These are phyloP conservation scores for Megathymus violae DNA, from an alignment of 1,140 invertebrate genomes.

Conservation along the genomic window DNA sequence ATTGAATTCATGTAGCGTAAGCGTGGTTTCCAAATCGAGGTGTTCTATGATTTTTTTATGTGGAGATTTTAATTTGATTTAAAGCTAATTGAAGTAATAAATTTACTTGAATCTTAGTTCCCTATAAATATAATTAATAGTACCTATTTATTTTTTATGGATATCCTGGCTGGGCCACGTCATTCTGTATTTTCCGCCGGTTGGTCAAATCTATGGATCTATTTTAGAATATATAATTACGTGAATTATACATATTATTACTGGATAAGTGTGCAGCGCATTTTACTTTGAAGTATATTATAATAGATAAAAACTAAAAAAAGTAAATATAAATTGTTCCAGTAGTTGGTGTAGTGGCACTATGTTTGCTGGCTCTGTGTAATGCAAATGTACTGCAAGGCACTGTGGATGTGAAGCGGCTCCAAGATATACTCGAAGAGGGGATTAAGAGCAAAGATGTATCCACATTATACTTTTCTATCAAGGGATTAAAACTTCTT, in stretches of 20 bases:
- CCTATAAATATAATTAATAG: not conserved
- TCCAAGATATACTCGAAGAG: conserved; percentile 73
- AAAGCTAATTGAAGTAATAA: not conserved
- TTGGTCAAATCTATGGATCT: not conserved
- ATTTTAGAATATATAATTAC: not conserved
- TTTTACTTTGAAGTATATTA: too few relatives aligned
- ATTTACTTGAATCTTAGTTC: not conserved
- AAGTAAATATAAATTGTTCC: conserved; percentile 41
- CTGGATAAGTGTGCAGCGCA: too few relatives aligned
- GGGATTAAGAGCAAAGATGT: conserved; percentile 73
- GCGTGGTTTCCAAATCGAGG: not conserved
- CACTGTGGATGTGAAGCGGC: conserved; percentile 70
- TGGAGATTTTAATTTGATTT: not conserved
- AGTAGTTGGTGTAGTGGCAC: conserved; percentile 57
- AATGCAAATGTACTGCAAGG: conserved; percentile 73
- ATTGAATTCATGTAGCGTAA: not conserved
- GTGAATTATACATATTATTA: not conserved
- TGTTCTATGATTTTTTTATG: not conserved
- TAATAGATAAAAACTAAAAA: too few relatives aligned
- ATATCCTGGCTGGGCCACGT: not conserved
- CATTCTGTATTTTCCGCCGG: not conserved
- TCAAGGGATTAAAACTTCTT: conserved; percentile 71
- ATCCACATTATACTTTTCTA: conserved; percentile 65
- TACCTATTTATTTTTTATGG: not conserved
- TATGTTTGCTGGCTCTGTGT: conserved; percentile 57